Percentiles rank a stretch among this genome's conserved stretches.
Conservation (phyloP, 37 sponge, comb jelly and placozoan species). For the Petrosia ficiformis region DNA sequence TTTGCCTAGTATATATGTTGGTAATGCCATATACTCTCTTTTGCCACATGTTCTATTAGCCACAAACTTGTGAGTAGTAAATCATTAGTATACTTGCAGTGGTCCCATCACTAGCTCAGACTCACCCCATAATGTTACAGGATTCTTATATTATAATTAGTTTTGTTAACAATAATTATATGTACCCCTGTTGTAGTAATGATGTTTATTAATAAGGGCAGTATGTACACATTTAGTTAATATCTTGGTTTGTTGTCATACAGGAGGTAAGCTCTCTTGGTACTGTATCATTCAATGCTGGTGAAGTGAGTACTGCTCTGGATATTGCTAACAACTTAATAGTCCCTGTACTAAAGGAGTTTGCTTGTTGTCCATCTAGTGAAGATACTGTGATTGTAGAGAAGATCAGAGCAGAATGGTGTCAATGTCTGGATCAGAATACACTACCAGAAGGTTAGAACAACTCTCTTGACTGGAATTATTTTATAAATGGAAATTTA, state of each 20-base stretch:
- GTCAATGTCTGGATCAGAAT: constrained; percentile 44
- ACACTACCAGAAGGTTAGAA: constrained; percentile 45
- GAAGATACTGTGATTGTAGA: constrained; percentile 31
- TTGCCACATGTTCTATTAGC: no score
- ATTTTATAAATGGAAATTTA: background rate
- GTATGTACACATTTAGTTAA: no score
- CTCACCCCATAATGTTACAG: no score
- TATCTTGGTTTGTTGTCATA: background rate
- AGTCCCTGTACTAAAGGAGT: constrained; percentile 23
- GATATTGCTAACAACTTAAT: constrained; percentile 14
- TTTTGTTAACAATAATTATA: no score
- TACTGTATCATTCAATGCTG: constrained; percentile 15
- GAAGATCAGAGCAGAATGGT: constrained; percentile 60
- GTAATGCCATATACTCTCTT: no score
- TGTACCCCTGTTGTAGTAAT: no score
- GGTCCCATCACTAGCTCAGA: no score
- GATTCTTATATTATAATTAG: no score
- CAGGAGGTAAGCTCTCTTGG: constrained; percentile 31
- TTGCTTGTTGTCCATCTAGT: background rate
- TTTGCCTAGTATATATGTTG: no score
- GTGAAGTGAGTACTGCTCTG: constrained; percentile 10
- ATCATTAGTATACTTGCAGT: no score
- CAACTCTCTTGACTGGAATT: background rate
- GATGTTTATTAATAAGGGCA: no score
- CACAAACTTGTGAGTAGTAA: no score